Evolutionary conservation across 2,113 vertebrate species (phyloP).

Genomic region (Oenanthe oenanthe): DNA sequence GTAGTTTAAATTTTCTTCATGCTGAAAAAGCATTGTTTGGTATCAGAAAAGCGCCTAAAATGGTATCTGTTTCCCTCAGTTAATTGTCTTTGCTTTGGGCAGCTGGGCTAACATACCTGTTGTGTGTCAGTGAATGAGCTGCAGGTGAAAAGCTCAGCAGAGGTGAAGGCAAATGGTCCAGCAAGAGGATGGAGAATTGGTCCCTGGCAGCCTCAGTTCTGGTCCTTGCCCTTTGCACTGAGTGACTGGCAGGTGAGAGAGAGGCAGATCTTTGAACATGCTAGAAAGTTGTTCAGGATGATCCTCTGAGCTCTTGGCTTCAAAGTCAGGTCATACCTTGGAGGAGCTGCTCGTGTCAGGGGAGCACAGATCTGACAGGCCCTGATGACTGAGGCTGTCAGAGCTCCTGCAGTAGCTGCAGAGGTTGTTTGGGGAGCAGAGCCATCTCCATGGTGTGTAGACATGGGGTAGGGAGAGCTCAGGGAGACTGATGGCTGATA

Average conservation of each 20-base stretch:
- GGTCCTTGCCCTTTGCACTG: not conserved
- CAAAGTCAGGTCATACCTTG: not conserved
- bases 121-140: not conserved
- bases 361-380: not conserved
- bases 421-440: not conserved
- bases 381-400: accelerated
- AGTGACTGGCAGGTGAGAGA: not conserved
- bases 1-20: not conserved
- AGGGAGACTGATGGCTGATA: not conserved
- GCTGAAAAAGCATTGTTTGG: not conserved
- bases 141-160: not conserved
- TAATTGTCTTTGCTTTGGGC: not conserved
- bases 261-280: not conserved
- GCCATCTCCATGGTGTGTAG: accelerated
- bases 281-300: not conserved
- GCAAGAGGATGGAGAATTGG: not conserved
- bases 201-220: not conserved
- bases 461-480: not conserved
- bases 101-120: not conserved
- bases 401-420: not conserved
- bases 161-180: not conserved
- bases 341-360: not conserved
- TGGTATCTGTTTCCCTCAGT: not conserved
- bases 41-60: not conserved
- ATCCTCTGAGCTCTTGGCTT: not conserved